These are phyloP conservation scores for Littorina saxatilis DNA, from an alignment of 1,140 invertebrate species.

Conservation along the genomic window DNA sequence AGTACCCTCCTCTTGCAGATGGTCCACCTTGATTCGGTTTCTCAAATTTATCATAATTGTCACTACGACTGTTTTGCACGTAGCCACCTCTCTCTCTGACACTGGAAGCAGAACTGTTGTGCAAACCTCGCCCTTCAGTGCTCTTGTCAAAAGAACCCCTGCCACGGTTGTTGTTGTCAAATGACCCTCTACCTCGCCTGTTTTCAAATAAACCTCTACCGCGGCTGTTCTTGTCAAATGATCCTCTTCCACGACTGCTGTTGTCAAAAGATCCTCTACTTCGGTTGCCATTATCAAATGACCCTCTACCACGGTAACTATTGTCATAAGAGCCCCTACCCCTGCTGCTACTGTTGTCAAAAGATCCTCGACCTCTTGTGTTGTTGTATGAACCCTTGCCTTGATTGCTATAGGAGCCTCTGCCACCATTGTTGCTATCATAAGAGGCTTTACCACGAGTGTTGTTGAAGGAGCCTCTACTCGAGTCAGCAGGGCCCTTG, in stretches of 20 bases:
- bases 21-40: background rate
- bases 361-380: background rate
- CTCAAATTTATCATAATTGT: background rate
- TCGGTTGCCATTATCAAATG: background rate
- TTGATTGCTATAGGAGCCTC: background rate
- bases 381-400: background rate
- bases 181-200: background rate
- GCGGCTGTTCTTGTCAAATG: background rate
- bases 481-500: background rate
- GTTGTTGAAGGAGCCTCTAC: background rate
- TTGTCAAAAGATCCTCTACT: background rate
- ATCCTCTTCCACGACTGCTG: background rate
- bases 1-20: background rate
- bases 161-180: background rate
- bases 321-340: background rate
- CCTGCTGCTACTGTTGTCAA: slow-evolving; percentile 2
- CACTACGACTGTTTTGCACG: background rate
- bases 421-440: background rate
- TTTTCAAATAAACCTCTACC: background rate
- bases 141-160: background rate
- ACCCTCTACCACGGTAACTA: background rate
- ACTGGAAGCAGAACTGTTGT: background rate
- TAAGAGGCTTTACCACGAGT: background rate
- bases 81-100: slow-evolving; percentile 3
- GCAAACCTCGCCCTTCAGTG: background rate